These are phyloP conservation scores for Cotesia glomerata DNA, from an alignment of 1,140 invertebrate species.

Conservation along the genomic window DNA sequence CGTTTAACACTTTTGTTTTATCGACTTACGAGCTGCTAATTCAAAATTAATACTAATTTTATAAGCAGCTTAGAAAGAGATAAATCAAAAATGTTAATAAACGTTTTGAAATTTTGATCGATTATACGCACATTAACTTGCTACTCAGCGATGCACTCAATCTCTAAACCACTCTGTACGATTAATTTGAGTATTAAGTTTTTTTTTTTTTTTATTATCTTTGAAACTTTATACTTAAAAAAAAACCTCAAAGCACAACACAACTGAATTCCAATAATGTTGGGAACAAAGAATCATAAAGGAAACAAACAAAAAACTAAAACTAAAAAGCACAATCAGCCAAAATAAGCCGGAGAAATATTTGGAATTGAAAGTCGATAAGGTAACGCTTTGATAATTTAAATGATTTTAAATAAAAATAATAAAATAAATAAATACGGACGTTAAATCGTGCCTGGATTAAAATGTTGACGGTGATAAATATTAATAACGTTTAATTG, in stretches of 20 bases:
- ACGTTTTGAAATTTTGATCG: too few relatives aligned
- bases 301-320: too few relatives aligned
- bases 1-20: neutral
- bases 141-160: too few relatives aligned
- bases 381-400: too few relatives aligned
- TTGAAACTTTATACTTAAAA: too few relatives aligned
- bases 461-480: too few relatives aligned
- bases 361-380: neutral
- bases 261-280: neutral
- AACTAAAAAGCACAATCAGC: neutral
- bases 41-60: too few relatives aligned
- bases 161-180: too few relatives aligned
- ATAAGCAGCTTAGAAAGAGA: neutral
- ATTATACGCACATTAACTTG: neutral
- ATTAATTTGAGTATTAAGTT: neutral
- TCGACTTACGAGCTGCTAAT: too few relatives aligned
- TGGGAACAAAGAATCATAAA: neutral
- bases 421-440: neutral
- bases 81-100: neutral
- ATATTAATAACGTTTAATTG: too few relatives aligned
- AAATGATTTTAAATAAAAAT: neutral
- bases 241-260: neutral
- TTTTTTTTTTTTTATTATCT: too few relatives aligned
- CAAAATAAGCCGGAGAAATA: neutral
- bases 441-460: too few relatives aligned